These are phyloP conservation scores for Phalacrocorax brasilianus DNA, from an alignment of 2,113 vertebrate species.

Conservation along the genomic window DNA sequence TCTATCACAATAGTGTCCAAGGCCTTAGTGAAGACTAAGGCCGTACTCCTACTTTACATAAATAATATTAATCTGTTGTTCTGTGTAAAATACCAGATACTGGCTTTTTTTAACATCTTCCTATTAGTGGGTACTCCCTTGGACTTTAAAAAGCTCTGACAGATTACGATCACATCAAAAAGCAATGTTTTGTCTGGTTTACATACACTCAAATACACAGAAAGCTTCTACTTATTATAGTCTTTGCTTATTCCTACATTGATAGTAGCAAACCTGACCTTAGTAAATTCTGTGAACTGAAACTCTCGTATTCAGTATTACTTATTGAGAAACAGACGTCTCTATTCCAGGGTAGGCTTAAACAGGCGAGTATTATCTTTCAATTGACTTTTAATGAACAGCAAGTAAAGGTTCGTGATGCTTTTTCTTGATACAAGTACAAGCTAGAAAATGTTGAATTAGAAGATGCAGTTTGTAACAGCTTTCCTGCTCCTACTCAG, in stretches of 20 bases:
- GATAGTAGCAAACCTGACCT: not conserved
- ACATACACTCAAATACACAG: not conserved
- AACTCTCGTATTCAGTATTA: not conserved
- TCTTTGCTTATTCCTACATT: not conserved
- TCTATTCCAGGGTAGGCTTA: not conserved
- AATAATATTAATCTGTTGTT: not conserved
- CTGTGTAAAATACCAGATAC: not conserved
- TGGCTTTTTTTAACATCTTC: not conserved
- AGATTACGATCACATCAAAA: not conserved
- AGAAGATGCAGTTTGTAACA: not conserved
- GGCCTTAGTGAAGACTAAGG: not conserved
- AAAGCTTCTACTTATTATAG: not conserved
- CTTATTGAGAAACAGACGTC: not conserved
- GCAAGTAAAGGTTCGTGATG: not conserved
- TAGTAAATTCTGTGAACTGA: not conserved
- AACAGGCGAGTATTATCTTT: not conserved
- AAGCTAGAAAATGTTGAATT: not conserved
- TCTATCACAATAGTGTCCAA: not conserved
- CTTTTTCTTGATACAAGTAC: not conserved
- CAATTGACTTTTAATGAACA: not conserved
- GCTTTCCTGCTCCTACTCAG: not conserved
- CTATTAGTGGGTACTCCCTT: not conserved
- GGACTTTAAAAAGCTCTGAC: not conserved
- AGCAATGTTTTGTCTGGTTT: not conserved
- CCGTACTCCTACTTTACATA: not conserved